phyloP scores from a whole-genome alignment of 2,113 vertebrate genomes.

The Pterocles burchelli region DNA sequence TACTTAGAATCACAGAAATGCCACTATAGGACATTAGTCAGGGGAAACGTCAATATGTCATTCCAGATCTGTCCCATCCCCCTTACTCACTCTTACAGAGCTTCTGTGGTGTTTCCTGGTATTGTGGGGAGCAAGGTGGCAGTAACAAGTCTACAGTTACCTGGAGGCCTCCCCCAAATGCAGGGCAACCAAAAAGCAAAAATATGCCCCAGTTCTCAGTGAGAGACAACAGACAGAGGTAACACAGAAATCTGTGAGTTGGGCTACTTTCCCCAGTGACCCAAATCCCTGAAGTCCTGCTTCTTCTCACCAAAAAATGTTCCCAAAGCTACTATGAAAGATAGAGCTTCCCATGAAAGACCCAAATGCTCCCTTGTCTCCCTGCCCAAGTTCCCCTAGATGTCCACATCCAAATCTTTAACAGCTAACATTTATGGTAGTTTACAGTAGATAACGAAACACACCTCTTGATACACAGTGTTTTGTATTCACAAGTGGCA shows the following conservation, averaged over 20 bases:
- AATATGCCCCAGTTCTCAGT: background rate
- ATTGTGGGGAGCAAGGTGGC: background rate
- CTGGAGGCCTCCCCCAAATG: background rate
- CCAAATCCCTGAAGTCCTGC: background rate
- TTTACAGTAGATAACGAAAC: background rate
- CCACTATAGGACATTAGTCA: background rate
- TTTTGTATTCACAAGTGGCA: background rate
- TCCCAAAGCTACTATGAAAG: fast-evolving
- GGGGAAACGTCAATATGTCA: background rate
- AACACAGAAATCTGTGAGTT: background rate
- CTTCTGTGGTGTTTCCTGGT: background rate
- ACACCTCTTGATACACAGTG: background rate
- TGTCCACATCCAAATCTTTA: background rate
- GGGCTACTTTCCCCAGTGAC: background rate
- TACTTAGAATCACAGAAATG: background rate
- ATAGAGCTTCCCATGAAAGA: background rate
- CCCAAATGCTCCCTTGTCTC: background rate
- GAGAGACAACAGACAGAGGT: background rate
- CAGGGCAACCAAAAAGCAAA: background rate
- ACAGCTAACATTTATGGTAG: background rate
- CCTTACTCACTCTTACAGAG: background rate
- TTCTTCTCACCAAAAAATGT: background rate
- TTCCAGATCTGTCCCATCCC: background rate
- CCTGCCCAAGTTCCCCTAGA: background rate
- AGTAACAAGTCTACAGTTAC: background rate